Evolutionary conservation across 2,888 invertebrate genomes (phyloP).

Genomic region (Acanthosoma haemorrhoidale): DNA sequence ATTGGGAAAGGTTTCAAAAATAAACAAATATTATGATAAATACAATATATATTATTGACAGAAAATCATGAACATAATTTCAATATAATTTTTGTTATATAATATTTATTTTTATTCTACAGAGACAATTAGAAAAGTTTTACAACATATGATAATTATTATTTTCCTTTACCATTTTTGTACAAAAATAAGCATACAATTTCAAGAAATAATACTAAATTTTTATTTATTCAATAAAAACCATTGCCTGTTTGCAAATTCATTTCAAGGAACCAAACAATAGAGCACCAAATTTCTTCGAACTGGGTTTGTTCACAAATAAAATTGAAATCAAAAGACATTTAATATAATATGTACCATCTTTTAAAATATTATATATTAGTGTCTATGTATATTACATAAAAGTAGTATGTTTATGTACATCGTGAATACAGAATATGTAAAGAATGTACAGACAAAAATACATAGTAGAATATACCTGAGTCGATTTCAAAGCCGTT

Average conservation of each 20-base stretch:
- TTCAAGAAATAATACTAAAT: conserved; percentile 22
- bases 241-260: neutral
- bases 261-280: neutral
- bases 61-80: conserved; percentile 29
- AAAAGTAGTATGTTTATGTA: conserved; percentile 20
- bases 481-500: conserved; percentile 20
- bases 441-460: conserved; percentile 26
- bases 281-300: neutral
- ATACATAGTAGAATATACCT: conserved; percentile 25
- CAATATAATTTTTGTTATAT: conserved; percentile 20
- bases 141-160: conserved; percentile 27
- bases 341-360: neutral
- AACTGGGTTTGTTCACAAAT: neutral
- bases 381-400: conserved; percentile 16
- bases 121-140: conserved; percentile 22
- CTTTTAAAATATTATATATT: neutral
- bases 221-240: conserved; percentile 22
- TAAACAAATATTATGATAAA: conserved; percentile 15
- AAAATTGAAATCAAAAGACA: neutral
- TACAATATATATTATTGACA: conserved; percentile 30
- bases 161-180: conserved; percentile 28
- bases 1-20: neutral
- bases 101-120: conserved; percentile 21
- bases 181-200: conserved; percentile 30
- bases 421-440: conserved; percentile 14